These are phyloP conservation scores for Romanogobio albipinnatus DNA, from an alignment of 2,113 vertebrate genomes.

Conservation along the genomic window DNA sequence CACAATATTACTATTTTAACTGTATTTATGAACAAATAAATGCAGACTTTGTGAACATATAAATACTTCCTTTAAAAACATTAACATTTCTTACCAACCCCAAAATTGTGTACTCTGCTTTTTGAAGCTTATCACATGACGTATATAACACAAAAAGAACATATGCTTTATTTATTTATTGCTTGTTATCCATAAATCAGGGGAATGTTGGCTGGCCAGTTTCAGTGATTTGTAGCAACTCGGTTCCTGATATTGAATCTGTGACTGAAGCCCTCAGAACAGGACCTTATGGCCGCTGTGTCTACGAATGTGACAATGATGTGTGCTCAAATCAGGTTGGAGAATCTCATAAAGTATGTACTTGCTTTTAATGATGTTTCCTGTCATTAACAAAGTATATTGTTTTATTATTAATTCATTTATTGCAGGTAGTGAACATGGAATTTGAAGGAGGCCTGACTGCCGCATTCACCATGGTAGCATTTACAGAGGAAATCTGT, in stretches of 20 bases:
- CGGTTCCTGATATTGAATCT: constrained; percentile 78
- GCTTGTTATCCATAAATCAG: constrained; percentile 58
- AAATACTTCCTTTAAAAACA: background rate
- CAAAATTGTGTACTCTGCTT: background rate
- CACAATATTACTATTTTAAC: background rate
- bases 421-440: constrained; percentile 82
- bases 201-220: constrained; percentile 78
- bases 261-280: constrained; percentile 75
- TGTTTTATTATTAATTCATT: background rate
- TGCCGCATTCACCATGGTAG: constrained; percentile 83
- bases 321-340: constrained; percentile 84
- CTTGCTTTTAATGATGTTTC: background rate
- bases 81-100: background rate
- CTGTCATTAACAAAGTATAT: background rate
- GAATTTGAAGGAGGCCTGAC: constrained; percentile 85
- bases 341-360: background rate
- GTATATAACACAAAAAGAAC: background rate
- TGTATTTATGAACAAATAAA: background rate
- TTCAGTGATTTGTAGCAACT: constrained; percentile 75
- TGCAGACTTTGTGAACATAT: no score
- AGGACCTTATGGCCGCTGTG: constrained; percentile 83
- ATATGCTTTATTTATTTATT: no score
- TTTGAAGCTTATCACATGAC: background rate
- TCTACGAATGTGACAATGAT: constrained; percentile 85
- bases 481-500: constrained; percentile 78